Conservation (phyloP, 1,140 invertebrate genomes). For the Drosophila albomicans region DNA sequence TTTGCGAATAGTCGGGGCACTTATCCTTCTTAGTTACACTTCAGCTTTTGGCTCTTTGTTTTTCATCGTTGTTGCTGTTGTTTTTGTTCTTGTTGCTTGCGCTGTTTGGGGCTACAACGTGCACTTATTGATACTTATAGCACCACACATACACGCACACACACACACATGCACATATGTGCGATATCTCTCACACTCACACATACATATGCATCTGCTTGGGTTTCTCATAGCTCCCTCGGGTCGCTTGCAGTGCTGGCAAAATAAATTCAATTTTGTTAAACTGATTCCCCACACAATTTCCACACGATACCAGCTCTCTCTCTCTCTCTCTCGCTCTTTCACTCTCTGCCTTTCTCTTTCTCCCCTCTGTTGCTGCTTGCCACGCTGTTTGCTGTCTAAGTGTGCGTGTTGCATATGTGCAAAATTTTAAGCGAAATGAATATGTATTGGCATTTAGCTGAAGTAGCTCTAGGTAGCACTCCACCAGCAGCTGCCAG, state of each 20-base stretch:
- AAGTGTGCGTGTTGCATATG: slow-evolving; percentile 66
- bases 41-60: slow-evolving; percentile 55
- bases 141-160: slow-evolving; percentile 53
- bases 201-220: slow-evolving; percentile 43
- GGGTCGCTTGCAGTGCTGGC: slow-evolving; percentile 64
- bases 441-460: slow-evolving; percentile 83
- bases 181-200: slow-evolving; percentile 5
- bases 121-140: slow-evolving; percentile 81
- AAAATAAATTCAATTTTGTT: slow-evolving; percentile 82
- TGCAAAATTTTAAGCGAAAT: slow-evolving; percentile 80
- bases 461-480: slow-evolving; percentile 68
- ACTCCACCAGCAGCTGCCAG: slow-evolving; percentile 41
- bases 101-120: slow-evolving; percentile 47
- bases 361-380: neutral
- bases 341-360: neutral
- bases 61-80: slow-evolving; percentile 39
- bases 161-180: slow-evolving; percentile 25
- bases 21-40: slow-evolving; percentile 82
- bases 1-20: slow-evolving; percentile 58
- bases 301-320: slow-evolving; percentile 45
- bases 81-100: slow-evolving; percentile 20
- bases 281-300: slow-evolving; percentile 83
- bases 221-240: slow-evolving; percentile 59
- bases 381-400: slow-evolving; percentile 6
- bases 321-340: neutral